These are phyloP conservation scores for Nephrotoma flavescens DNA, from an alignment of 2,888 invertebrate genomes.

Conservation along the genomic window DNA sequence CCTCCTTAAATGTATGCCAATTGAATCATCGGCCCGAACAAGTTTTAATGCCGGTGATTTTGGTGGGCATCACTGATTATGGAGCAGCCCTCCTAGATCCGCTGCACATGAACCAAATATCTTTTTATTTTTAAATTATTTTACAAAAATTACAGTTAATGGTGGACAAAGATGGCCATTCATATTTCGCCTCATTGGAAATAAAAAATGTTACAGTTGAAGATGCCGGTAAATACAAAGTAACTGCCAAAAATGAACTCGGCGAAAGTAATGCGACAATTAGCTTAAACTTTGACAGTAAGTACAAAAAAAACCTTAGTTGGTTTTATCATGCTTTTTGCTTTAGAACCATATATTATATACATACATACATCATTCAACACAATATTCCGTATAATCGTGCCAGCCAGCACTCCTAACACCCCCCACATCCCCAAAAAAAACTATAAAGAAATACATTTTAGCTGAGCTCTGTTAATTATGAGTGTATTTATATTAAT, in stretches of 20 bases:
- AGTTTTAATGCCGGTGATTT: no score
- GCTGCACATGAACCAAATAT: not conserved
- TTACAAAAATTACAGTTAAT: conserved; percentile 44
- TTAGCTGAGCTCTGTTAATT: not conserved
- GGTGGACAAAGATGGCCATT: conserved; percentile 82
- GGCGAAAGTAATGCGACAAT: conserved; percentile 96
- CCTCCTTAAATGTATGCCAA: no score
- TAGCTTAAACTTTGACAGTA: conserved; percentile 96
- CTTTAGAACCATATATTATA: not conserved
- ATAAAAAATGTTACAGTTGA: conserved; percentile 90
- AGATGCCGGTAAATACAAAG: conserved; percentile 94
- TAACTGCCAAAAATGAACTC: conserved; percentile 92
- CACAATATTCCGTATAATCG: not conserved
- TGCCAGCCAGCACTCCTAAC: not conserved
- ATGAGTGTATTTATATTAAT: not conserved
- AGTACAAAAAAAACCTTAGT: conserved; percentile 35
- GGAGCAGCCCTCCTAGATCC: no score
- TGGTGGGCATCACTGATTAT: not conserved
- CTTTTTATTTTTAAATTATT: not conserved
- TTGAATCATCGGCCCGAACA: no score
- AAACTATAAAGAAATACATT: not conserved
- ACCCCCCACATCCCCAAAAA: not conserved
- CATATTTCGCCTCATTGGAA: conserved; percentile 84
- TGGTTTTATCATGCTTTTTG: not conserved
- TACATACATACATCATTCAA: not conserved